Evolutionary conservation across 2,888 invertebrate genomes (phyloP), one percentile per base, ranked within the genome.

Genomic region (Diloba caeruleocephala): DNA sequence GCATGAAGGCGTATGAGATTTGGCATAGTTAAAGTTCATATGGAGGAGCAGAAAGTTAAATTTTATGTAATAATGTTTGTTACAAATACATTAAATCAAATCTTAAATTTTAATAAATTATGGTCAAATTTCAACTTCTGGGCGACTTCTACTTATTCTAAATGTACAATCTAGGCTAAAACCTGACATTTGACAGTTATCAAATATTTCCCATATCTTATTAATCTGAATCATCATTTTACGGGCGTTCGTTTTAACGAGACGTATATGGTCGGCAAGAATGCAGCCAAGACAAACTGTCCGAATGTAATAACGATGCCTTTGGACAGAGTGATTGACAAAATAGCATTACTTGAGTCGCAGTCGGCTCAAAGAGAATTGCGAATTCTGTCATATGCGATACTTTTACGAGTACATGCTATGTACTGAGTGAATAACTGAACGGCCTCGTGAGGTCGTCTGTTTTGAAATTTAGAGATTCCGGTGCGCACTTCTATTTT

Each of bases 251-350:
- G 0, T 59, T 51, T 31, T 10, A 26, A 58, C 17, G 23, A 23
- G 29, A 25, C 13, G n/a, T 19, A 26, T 28, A 26, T 55, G 48
- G 23, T 15, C 21, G 12, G 0, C 1, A 43, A 60, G 51, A 52
- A 57, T 10, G 14, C 29, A 39, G 25, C 31, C 33, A 45, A 45
- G 37, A 46, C 62, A 39, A 29, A 26, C 23, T 23, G 44, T 33
- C 28, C 43, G 28, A 52, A 69, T 54, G 56, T 44, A 63, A 59
- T 67, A 71, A 67, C 59, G 59, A 51, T 51, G 64, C 49, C 56
- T 71, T 64, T 62, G n/a, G 54, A 57, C 51, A 42, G 39, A 61
- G 44, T 71, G 71, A 68, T 68, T 68, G 68, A 68, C 53, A 26
- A 66, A 68, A 68, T 66, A 41, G 48, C 37, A 67, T 71, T 69